phyloP scores from a whole-genome alignment of 2,797 vertebrate species.

The Oreortyx pictus region DNA sequence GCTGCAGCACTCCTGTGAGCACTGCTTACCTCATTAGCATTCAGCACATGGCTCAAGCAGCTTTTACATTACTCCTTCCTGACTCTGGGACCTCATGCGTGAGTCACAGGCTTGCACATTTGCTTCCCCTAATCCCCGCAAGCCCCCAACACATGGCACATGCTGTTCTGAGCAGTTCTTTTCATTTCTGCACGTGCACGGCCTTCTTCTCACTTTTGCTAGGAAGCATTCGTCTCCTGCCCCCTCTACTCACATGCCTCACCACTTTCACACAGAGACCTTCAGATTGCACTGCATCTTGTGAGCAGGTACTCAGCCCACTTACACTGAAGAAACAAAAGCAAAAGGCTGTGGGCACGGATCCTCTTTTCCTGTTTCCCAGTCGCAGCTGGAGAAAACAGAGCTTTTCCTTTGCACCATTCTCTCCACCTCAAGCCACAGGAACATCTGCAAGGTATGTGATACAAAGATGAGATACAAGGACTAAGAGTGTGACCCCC shows the following conservation, averaged over 20 bases:
- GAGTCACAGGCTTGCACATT: background rate
- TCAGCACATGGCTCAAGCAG: constrained; percentile 8
- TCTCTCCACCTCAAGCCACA: background rate
- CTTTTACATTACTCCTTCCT: constrained; percentile 36
- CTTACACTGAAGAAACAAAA: background rate
- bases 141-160: background rate
- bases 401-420: background rate
- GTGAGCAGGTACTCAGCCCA: background rate
- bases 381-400: background rate
- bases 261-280: background rate
- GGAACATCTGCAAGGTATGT: background rate
- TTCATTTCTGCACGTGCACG: background rate
- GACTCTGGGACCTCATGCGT: background rate
- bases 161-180: background rate
- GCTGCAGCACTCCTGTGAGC: background rate
- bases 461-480: background rate
- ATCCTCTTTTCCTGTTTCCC: background rate
- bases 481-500: background rate
- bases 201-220: background rate
- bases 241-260: fast-evolving
- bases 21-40: background rate
- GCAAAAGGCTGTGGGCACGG: fast-evolving
- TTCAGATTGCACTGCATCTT: background rate
- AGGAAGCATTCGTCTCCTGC: background rate
- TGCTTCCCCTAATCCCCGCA: background rate